Conservation (phyloP, 2,888 invertebrate species). For the Sepioteuthis lessoniana region DNA sequence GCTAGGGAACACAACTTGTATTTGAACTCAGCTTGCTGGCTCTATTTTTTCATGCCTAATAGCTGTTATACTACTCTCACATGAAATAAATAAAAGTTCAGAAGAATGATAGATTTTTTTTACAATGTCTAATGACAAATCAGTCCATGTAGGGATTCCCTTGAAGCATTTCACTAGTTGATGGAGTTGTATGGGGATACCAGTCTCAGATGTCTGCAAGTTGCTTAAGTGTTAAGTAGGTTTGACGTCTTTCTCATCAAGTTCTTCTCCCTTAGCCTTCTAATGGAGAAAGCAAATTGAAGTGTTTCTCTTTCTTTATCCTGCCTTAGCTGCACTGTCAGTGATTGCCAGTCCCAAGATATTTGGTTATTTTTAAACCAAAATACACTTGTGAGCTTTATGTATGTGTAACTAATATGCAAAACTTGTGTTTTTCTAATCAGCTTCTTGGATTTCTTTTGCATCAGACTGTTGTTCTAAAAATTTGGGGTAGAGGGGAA, state of each 20-base stretch:
- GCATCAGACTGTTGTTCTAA: slow-evolving; percentile 23
- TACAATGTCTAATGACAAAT: too few species aligned
- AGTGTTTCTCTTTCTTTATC: neutral
- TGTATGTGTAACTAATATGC: neutral
- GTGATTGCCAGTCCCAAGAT: neutral
- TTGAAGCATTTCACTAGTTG: too few species aligned
- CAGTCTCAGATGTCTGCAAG: neutral
- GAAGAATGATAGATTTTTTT: too few species aligned
- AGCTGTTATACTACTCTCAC: too few species aligned
- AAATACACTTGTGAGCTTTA: neutral
- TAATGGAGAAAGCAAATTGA: slow-evolving; percentile 20
- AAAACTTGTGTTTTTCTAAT: slow-evolving; percentile 33
- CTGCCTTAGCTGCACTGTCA: neutral
- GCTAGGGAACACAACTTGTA: too few species aligned
- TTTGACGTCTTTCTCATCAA: slow-evolving; percentile 24
- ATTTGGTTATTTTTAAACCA: slow-evolving; percentile 17
- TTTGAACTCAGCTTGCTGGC: too few species aligned
- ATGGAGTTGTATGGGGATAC: too few species aligned
- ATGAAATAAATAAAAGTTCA: too few species aligned
- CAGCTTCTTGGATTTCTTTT: slow-evolving; percentile 33
- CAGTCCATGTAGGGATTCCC: too few species aligned
- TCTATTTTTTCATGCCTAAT: too few species aligned
- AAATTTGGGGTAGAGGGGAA: neutral
- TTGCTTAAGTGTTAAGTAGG: neutral
- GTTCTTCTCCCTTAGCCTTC: neutral